A percentile compares a stretch with the other conserved stretches of the same genome.
Evolutionary conservation across 2,797 vertebrate genomes (phyloP).

Genomic region (Syncerus caffer): DNA sequence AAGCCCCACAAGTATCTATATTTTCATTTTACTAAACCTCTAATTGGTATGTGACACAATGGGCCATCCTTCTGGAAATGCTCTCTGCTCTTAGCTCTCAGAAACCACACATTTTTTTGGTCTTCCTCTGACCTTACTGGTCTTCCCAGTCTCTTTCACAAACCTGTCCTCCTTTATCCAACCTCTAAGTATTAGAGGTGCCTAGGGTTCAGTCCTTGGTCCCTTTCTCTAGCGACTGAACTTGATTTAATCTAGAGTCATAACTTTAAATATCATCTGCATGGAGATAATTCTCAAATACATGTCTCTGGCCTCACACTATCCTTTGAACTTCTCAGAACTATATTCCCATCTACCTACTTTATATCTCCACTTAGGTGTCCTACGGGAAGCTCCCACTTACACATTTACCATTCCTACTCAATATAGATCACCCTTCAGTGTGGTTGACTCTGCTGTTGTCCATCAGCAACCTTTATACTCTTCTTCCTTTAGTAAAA

Average conservation of each 20-base stretch:
- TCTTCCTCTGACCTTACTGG: not conserved
- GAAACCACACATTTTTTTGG: not conserved
- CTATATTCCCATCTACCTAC: not conserved
- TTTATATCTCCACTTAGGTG: not conserved
- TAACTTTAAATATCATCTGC: not conserved
- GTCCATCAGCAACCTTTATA: not conserved
- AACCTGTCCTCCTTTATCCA: not conserved
- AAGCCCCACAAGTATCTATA: not conserved
- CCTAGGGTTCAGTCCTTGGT: not conserved
- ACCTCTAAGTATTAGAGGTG: not conserved
- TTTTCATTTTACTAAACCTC: not conserved
- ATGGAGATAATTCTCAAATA: not conserved
- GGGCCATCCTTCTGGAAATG: not conserved
- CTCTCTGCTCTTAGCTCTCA: not conserved
- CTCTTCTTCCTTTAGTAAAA: not conserved
- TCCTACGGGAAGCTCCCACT: not conserved
- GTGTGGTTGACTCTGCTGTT: not conserved
- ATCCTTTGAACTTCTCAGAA: not conserved
- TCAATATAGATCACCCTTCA: not conserved
- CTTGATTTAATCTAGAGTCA: not conserved
- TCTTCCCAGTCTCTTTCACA: not conserved
- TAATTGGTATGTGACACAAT: not conserved
- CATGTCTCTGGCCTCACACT: not conserved
- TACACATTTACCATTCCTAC: not conserved
- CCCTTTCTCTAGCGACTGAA: not conserved